phyloP scores from a whole-genome alignment of 2,113 vertebrate genomes.

The Mus pahari region DNA sequence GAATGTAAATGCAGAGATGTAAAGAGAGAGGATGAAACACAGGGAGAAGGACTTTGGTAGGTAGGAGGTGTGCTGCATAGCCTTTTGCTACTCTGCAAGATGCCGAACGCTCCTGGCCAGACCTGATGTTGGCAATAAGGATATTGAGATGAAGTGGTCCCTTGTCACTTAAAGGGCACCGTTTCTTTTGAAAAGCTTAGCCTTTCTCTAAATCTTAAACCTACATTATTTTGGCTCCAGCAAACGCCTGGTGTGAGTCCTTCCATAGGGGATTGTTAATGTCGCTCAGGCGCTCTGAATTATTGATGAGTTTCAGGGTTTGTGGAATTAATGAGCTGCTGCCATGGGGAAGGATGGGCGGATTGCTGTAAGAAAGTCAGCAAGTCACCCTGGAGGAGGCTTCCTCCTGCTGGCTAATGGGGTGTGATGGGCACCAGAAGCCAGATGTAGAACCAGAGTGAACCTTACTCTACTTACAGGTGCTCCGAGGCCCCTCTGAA shows the following conservation, averaged over 20 bases:
- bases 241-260: constrained; percentile 75
- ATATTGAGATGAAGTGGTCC: constrained; percentile 66
- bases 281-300: constrained; percentile 84
- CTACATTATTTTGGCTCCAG: constrained; percentile 81
- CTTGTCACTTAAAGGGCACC: constrained; percentile 73
- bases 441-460: neutral
- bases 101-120: constrained; percentile 1
- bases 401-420: neutral
- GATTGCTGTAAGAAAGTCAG: constrained; percentile 60
- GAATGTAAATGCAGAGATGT: neutral
- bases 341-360: neutral
- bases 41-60: neutral
- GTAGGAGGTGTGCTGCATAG: neutral
- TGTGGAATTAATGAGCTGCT: constrained; percentile 62
- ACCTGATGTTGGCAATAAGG: constrained; percentile 6
- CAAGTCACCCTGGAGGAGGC: neutral
- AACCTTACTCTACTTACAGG: constrained; percentile 5
- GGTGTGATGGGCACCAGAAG: neutral
- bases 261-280: constrained; percentile 82
- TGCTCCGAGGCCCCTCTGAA: neutral
- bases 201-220: constrained; percentile 79
- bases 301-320: constrained; percentile 83
- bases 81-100: neutral
- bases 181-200: constrained; percentile 79
- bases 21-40: neutral